Base-by-base conservation (phyloP, 1,140 invertebrate species). In the Bradysia coprophila region DNA sequence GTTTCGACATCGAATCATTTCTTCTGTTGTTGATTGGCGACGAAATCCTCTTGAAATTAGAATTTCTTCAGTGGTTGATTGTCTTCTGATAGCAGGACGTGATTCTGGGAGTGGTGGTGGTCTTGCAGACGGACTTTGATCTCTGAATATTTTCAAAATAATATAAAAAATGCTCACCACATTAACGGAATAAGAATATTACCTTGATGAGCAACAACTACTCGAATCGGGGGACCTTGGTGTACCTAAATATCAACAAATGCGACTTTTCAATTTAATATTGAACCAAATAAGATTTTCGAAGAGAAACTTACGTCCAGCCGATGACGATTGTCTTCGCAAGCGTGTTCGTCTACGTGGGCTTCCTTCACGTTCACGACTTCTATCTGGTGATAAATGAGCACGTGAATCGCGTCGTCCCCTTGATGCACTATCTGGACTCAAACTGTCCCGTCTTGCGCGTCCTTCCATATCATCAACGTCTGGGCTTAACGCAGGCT, bases 1-100 rank as follows among this genome's bases (percentile, higher is more conserved):
- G 57, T 91, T 91, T 28, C 87, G 66, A 55, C 86, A 90, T 4
- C 86, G 67, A 36, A 90, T 89, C 78, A 88, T 90, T 56, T 92
- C 87, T 51, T 92, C 87, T 0, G 84, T 90, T 2, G 87, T 90
- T 2, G 81, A 86, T 52, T 92, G 86, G 23, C 86, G 69, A 1
- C 87, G 71, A 60, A 92, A 92, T 21, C 87, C 87, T 32, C 84
- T 69, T 1, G 86, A 83, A 49, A 90, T 90, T 13, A 92, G 62
- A 49, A 92, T 92, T 60, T 92, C 87, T 58, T 89, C 84, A 1
- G 86, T 90, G 1, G 86, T 90, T 8, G 85, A 90, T 64, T 90
- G 87, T 48, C 86, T 65, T 47, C 86, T 65, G 19, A 87, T 82
- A 38, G 75, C 71, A 10, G 79, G 81, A 20, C 43, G 28, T 36